phyloP scores from a whole-genome alignment of 1,140 invertebrate genomes.

The Drosophila mojavensis region DNA sequence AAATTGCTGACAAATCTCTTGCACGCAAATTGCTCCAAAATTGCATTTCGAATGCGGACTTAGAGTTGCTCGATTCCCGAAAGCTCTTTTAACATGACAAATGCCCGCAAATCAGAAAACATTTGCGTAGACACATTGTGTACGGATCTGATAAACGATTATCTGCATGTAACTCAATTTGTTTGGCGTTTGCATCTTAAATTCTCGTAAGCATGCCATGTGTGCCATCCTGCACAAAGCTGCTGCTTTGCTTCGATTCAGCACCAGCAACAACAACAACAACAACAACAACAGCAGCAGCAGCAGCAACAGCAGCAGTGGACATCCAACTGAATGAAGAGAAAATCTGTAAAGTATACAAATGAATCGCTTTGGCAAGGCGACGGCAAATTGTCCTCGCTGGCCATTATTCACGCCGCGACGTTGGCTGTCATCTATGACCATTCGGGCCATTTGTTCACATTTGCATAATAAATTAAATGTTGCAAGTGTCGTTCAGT shows the following conservation, averaged over 20 bases:
- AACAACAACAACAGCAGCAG: too few species aligned
- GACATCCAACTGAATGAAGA: constrained; percentile 30
- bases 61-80: neutral
- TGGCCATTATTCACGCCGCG: constrained; percentile 62
- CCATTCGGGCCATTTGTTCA: constrained; percentile 73
- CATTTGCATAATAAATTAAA: constrained; percentile 82
- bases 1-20: too few species aligned
- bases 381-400: constrained; percentile 58
- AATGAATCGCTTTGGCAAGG: constrained; percentile 26
- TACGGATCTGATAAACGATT: constrained; percentile 68
- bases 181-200: constrained; percentile 59
- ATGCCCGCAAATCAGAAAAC: constrained; percentile 53
- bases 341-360: constrained; percentile 40
- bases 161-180: constrained; percentile 78
- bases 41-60: neutral
- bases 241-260: constrained; percentile 18
- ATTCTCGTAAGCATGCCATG: constrained; percentile 44
- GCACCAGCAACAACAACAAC: neutral
- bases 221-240: constrained; percentile 24
- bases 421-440: constrained; percentile 72
- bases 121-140: constrained; percentile 40
- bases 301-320: constrained; percentile 1
- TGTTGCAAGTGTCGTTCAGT: constrained; percentile 72
- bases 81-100: constrained; percentile 33
- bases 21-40: neutral